Evolutionary conservation across 2,797 vertebrate species (phyloP).

Genomic region (Protosalanx chinensis): DNA sequence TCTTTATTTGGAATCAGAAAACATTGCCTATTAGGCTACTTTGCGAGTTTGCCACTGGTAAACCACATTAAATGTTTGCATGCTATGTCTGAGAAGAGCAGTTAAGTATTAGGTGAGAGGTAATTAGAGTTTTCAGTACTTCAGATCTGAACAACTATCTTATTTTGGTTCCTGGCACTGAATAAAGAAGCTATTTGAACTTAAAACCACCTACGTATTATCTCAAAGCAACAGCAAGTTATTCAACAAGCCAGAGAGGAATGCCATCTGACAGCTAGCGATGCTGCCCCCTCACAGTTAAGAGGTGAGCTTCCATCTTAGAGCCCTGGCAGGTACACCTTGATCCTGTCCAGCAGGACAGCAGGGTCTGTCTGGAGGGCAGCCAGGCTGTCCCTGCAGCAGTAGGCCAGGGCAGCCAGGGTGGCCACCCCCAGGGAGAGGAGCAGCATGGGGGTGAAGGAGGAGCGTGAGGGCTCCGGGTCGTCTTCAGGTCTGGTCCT

Average conservation of each 20-base stretch:
- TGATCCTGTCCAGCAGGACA: constrained; percentile 52
- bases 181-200: not conserved
- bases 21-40: too few species aligned
- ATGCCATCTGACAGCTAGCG: not conserved
- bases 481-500: constrained; percentile 59
- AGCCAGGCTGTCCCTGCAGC: constrained; percentile 38
- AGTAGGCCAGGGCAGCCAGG: constrained; percentile 47
- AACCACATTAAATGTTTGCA: too few species aligned
- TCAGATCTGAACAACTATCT: too few species aligned
- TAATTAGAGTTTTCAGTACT: too few species aligned
- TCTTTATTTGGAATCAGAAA: too few species aligned
- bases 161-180: not conserved
- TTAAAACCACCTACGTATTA: not conserved
- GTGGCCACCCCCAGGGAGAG: constrained; percentile 48
- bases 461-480: constrained; percentile 23
- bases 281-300: not conserved
- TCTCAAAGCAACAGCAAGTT: not conserved
- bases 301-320: not conserved
- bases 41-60: too few species aligned
- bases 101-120: too few species aligned
- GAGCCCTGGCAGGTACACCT: constrained; percentile 36
- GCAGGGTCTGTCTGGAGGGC: constrained; percentile 52
- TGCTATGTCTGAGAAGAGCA: too few species aligned
- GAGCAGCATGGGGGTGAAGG: constrained; percentile 41
- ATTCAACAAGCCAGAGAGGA: not conserved